Base-by-base conservation (phyloP, 2,113 vertebrate species). In the Prietella phreatophila region DNA sequence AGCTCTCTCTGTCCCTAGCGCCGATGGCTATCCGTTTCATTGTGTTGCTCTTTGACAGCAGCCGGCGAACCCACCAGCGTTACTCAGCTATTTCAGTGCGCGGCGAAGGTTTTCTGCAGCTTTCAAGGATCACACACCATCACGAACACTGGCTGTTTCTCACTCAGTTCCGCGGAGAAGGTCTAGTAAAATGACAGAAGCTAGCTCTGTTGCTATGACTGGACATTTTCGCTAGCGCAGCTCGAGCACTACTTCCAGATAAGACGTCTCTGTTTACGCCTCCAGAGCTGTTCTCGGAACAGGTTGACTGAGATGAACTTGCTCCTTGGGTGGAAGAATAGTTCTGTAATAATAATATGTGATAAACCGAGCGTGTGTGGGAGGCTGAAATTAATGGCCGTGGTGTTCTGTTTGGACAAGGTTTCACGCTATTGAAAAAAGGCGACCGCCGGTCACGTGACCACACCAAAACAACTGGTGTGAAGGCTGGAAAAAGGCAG, bases 11-110 rank as follows among this genome's bases (percentile, higher is more conserved):
- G 33, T 10, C 39, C 80, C 55, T 81, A n/a, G 36, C 53, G 50
- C 36, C 85, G 50, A 22, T 42, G 30, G 79, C 69, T 83, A 83
- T 58, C 85, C 42, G 58, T 33, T 89, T 65, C 67, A 89, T 88
- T 88, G 87, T 88, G 87, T 88, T 88, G 87, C 27, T 36, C 33
- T 87, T 82, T 84, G 85, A 87, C 87, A 88, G 82, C 82, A 88
- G 20, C 87, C 82, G 79, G 88, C 63, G 53, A 82, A 80, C 60
- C 19, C 15, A 25, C 75, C 80, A 67, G 22, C 55, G 42, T 56
- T 84, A 25, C n/a, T 20, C 22, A 17, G 30, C 14, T 69, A 15
- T 22, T 33, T n/a, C 39, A 55, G 7, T 58, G 15, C 39, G 30
- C 65, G 6, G 9, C 42, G 4, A 61, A 50, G 58, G 10, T 25